Conservation (phyloP, 2,113 vertebrate species). For the Amphilophus citrinellus region DNA sequence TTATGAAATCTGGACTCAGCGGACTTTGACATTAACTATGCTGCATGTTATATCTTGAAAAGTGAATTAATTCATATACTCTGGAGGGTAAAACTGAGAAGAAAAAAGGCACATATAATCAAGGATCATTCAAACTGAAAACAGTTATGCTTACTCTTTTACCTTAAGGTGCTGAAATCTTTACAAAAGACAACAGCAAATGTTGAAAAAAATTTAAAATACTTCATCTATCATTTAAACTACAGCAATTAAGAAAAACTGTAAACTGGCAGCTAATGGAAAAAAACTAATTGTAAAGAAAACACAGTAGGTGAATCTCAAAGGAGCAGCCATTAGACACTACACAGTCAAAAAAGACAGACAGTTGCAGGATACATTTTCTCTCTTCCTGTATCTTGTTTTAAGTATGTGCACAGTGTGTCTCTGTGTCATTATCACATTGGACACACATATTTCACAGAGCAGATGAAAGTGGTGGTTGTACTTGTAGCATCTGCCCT, state of each 20-base stretch:
- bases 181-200: not conserved
- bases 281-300: not conserved
- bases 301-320: slow-evolving; percentile 19
- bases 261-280: not conserved
- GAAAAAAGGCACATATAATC: not conserved
- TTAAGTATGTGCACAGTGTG: slow-evolving; percentile 66
- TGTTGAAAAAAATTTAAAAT: slow-evolving; percentile 1
- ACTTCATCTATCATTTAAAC: not conserved
- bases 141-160: not conserved
- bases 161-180: not conserved
- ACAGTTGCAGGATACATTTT: slow-evolving; percentile 55
- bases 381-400: slow-evolving; percentile 43
- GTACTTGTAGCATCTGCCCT: slow-evolving; percentile 72
- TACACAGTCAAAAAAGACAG: slow-evolving; percentile 33
- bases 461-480: slow-evolving; percentile 76
- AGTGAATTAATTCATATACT: too few relatives aligned
- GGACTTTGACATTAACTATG: too few relatives aligned
- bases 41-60: too few relatives aligned
- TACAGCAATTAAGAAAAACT: not conserved
- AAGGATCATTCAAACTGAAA: not conserved
- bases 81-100: not conserved
- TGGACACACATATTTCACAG: slow-evolving; percentile 80
- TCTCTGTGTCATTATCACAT: slow-evolving; percentile 76
- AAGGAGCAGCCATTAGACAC: slow-evolving; percentile 14
- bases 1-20: too few relatives aligned